Percentiles rank a stretch among this genome's conserved stretches.
These are phyloP conservation scores for Phrynosoma platyrhinos DNA, from an alignment of 2,113 vertebrate species.

Conservation along the genomic window DNA sequence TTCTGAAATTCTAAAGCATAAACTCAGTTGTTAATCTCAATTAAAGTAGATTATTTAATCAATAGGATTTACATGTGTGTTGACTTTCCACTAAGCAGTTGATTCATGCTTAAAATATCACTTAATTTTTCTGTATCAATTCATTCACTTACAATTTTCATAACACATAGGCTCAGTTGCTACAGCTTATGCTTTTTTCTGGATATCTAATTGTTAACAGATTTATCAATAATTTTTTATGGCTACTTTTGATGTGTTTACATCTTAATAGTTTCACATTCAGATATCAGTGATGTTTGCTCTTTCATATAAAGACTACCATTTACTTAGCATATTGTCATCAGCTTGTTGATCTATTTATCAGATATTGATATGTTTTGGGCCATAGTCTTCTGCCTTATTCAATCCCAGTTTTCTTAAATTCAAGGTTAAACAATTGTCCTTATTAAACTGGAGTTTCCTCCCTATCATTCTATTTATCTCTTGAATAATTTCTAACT, in stretches of 20 bases:
- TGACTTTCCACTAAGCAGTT: no score
- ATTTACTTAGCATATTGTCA: slow-evolving; percentile 12
- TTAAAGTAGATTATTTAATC: no score
- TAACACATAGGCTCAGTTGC: not conserved
- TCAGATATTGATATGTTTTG: slow-evolving; percentile 9
- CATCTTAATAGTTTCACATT: not conserved
- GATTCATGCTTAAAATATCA: not conserved
- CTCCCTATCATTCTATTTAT: no score
- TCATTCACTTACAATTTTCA: not conserved
- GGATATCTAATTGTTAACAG: slow-evolving; percentile 28
- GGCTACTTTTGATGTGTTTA: slow-evolving; percentile 1
- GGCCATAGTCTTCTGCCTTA: no score
- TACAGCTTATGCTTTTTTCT: not conserved
- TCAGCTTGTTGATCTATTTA: slow-evolving; percentile 51
- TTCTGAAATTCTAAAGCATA: not conserved
- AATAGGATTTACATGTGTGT: no score
- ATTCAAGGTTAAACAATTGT: no score
- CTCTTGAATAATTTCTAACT: no score
- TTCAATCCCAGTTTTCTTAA: no score
- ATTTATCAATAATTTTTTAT: slow-evolving; percentile 13
- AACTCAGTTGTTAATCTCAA: no score
- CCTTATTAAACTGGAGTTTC: no score
- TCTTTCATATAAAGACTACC: slow-evolving; percentile 35
- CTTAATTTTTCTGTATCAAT: not conserved
- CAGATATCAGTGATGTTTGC: not conserved